Evolutionary conservation across 2,113 vertebrate genomes (phyloP).

Genomic region (Columba janthina): DNA sequence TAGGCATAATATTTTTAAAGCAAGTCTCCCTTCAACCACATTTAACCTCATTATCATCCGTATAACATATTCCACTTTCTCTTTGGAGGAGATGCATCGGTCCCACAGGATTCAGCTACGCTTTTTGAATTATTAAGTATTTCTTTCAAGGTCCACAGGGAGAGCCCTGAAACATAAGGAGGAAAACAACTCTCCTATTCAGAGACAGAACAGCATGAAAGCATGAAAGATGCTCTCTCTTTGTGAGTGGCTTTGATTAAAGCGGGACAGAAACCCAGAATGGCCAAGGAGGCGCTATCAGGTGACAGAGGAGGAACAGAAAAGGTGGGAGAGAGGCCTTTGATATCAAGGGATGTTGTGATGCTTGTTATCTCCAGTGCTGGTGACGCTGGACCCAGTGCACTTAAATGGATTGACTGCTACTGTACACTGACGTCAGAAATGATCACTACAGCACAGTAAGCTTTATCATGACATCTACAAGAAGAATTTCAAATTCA

Average conservation of each 20-base stretch:
- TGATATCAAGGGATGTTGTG: not conserved
- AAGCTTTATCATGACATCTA: not conserved
- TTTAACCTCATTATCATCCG: not conserved
- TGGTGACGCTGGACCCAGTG: not conserved
- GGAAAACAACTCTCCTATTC: not conserved
- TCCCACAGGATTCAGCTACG: not conserved
- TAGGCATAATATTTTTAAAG: not conserved
- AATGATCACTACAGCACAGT: not conserved
- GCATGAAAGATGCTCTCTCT: not conserved
- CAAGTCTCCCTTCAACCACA: not conserved
- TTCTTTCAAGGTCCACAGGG: not conserved
- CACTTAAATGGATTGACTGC: not conserved
- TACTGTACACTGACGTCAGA: not conserved
- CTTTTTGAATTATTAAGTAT: not conserved
- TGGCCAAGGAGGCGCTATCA: not conserved
- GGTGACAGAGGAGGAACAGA: not conserved
- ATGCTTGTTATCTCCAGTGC: not conserved
- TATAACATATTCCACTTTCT: not conserved
- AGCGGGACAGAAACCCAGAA: not conserved
- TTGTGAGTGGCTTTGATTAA: not conserved
- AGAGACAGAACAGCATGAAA: not conserved
- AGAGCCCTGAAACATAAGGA: not conserved
- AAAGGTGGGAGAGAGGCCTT: not conserved
- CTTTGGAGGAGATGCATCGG: not conserved
- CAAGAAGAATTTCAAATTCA: not conserved